Evolutionary conservation across 1,140 invertebrate genomes (phyloP).

Genomic region (Zaprionus taronus): DNA sequence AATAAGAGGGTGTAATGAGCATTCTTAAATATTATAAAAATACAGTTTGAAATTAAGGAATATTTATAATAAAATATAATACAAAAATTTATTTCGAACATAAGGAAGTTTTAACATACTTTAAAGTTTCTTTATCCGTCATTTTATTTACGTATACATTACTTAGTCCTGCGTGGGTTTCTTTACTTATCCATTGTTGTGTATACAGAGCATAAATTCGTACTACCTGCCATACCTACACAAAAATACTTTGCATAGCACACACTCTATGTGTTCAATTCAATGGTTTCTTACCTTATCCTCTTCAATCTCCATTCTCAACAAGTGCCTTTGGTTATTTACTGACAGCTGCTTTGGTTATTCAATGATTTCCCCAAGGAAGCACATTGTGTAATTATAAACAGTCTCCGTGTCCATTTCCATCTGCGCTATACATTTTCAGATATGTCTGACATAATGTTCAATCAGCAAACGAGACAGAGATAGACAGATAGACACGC

Average conservation of each 20-base stretch:
- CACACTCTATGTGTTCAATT: neutral
- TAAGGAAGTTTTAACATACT: too few species aligned
- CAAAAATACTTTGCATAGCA: neutral
- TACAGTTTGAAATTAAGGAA: too few species aligned
- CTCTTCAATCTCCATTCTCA: neutral
- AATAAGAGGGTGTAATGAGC: too few species aligned
- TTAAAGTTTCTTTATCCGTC: too few species aligned
- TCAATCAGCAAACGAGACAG: conserved; percentile 22
- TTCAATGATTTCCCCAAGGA: conserved; percentile 6
- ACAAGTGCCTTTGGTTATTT: neutral
- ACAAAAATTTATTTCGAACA: too few species aligned
- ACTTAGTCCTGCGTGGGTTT: neutral
- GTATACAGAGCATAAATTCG: neutral
- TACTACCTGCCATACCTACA: too few species aligned
- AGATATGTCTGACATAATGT: conserved; percentile 22
- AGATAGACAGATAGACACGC: conserved; percentile 19
- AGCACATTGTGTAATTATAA: conserved; percentile 33
- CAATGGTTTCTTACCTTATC: neutral
- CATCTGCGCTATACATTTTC: conserved; percentile 8
- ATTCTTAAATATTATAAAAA: too few species aligned
- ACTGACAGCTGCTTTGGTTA: neutral
- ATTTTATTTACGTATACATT: too few species aligned
- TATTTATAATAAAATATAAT: too few species aligned
- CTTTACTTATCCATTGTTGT: neutral
- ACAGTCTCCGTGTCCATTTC: conserved; percentile 11